Conservation (phyloP, 2,797 vertebrate species). For the Epinephelus coioides region DNA sequence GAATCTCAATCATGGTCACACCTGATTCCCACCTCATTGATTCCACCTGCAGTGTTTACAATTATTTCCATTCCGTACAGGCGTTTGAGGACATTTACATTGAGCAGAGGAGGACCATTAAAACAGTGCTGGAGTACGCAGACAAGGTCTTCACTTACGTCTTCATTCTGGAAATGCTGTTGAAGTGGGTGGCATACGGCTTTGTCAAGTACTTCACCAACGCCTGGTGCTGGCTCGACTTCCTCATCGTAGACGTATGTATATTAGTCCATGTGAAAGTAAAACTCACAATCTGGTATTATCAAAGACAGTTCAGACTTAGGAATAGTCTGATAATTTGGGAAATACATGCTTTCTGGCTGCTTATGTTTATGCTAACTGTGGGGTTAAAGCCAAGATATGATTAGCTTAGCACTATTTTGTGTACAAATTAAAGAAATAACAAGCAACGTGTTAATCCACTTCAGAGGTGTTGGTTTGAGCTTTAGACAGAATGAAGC, state of each 20-base stretch:
- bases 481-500: too few species aligned
- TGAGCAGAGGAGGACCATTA: conserved; percentile 93
- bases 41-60: background rate
- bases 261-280: conserved; percentile 35
- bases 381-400: too few species aligned
- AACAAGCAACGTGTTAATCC: too few species aligned
- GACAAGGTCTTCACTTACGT: conserved; percentile 99
- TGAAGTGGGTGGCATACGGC: conserved; percentile 99
- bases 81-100: conserved; percentile 99
- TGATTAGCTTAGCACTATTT: too few species aligned
- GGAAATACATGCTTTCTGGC: too few species aligned
- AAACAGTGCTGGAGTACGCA: conserved; percentile 95
- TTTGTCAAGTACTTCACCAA: conserved; percentile 99
- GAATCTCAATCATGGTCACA: background rate
- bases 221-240: conserved; percentile 99
- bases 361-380: too few species aligned
- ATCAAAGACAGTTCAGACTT: too few species aligned
- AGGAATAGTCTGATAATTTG: too few species aligned
- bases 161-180: conserved; percentile 98
- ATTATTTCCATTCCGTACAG: conserved; percentile 69
- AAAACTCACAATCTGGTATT: background rate
- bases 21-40: background rate
- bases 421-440: too few species aligned
- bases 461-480: too few species aligned
- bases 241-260: conserved; percentile 98